Conservation (phyloP, 2,888 invertebrate species). For the Hirtodrosophila cameraria region DNA sequence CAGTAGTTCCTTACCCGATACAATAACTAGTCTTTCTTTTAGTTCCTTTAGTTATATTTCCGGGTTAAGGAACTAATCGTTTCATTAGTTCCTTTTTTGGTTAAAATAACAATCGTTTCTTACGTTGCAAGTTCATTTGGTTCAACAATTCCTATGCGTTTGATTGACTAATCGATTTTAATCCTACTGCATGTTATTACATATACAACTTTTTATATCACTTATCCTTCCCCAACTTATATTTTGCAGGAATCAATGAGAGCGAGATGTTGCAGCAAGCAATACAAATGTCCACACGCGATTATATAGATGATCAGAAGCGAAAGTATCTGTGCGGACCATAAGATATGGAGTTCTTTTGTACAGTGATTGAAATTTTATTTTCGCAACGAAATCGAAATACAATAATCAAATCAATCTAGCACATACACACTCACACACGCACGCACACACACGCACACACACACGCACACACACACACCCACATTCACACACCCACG, state of each 20-base stretch:
- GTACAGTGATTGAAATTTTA: conserved; percentile 68
- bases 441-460: not conserved
- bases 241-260: conserved; percentile 73
- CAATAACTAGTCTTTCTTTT: no score
- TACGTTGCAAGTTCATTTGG: no score
- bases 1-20: no score
- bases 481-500: conserved; percentile 4
- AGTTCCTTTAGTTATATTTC: no score
- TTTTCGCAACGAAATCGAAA: conserved; percentile 65
- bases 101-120: no score
- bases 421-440: conserved; percentile 19
- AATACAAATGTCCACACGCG: conserved; percentile 84
- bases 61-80: no score
- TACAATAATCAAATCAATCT: conserved; percentile 44
- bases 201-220: not conserved
- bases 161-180: no score
- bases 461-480: conserved; percentile 7
- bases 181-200: no score
- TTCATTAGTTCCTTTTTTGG: no score
- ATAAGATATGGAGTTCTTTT: conserved; percentile 54
- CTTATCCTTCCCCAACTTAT: not conserved
- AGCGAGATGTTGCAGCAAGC: conserved; percentile 84
- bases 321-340: conserved; percentile 81
- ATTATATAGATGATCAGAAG: conserved; percentile 83
- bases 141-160: no score